A percentile compares a stretch with the other conserved stretches of the same genome.
Conservation (phyloP, 2,797 vertebrate genomes). For the Harpagifer antarcticus region DNA sequence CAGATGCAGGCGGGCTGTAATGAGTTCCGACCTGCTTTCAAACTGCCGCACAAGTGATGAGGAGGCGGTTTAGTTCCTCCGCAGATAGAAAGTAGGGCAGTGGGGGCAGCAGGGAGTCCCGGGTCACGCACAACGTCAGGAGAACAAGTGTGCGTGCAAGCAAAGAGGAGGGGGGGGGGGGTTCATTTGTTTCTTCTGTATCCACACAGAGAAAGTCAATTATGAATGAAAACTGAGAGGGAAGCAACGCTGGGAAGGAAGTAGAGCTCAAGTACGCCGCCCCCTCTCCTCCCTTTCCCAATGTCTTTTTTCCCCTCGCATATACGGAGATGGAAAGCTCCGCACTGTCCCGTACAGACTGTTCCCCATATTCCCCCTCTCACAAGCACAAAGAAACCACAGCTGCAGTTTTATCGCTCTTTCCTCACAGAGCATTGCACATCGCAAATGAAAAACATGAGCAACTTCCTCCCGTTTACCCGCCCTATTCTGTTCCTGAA, state of each 20-base stretch:
- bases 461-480: neutral
- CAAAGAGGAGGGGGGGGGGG: conserved; percentile 13
- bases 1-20: neutral
- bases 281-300: neutral
- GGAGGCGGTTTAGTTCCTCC: conserved; percentile 36
- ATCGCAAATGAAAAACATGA: conserved; percentile 15
- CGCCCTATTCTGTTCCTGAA: conserved; percentile 1
- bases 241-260: conserved; percentile 20
- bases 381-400: conserved; percentile 39
- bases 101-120: conserved; percentile 51
- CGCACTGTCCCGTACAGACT: conserved; percentile 34
- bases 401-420: conserved; percentile 61
- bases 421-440: conserved; percentile 5
- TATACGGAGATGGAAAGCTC: conserved; percentile 11
- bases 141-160: conserved; percentile 30
- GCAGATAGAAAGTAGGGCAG: conserved; percentile 70
- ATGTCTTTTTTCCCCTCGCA: neutral
- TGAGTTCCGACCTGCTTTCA: neutral
- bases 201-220: conserved; percentile 60
- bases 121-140: conserved; percentile 31
- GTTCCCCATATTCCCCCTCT: conserved; percentile 37
- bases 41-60: conserved; percentile 36
- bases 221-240: conserved; percentile 65
- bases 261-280: neutral
- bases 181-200: conserved; percentile 31